phyloP scores from a whole-genome alignment of 2,113 vertebrate species.

The Ciconia maguari region DNA sequence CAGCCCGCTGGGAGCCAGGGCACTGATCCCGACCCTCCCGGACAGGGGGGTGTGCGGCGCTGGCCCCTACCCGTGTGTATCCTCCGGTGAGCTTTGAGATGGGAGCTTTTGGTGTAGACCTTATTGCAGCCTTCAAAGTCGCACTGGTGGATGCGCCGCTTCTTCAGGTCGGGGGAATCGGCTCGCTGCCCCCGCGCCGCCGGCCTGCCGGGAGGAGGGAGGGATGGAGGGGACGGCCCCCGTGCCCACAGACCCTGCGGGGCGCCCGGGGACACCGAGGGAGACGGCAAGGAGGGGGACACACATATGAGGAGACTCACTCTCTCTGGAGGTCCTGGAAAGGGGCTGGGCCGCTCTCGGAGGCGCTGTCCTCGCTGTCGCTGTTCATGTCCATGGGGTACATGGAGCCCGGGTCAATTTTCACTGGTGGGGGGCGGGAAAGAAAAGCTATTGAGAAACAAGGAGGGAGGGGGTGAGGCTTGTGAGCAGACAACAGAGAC shows the following conservation, averaged over 20 bases:
- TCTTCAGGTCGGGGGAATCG: conserved; percentile 88
- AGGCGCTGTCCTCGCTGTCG: conserved; percentile 74
- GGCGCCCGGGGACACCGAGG: neutral
- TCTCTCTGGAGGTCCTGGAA: conserved; percentile 71
- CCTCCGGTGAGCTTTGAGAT: conserved; percentile 93
- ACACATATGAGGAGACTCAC: conserved; percentile 43
- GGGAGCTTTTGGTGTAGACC: conserved; percentile 98
- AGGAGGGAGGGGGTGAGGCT: neutral
- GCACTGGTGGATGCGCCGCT: conserved; percentile 93
- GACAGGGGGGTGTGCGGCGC: neutral
- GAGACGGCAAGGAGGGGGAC: neutral
- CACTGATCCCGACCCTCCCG: neutral
- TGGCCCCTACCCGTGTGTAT: conserved; percentile 89
- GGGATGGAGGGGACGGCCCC: neutral
- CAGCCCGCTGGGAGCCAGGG: accelerated
- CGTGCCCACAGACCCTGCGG: accelerated
- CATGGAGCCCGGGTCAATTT: conserved; percentile 73
- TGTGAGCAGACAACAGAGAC: neutral
- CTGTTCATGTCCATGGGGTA: conserved; percentile 75
- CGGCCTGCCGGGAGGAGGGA: neutral
- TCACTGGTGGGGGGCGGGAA: conserved; percentile 62
- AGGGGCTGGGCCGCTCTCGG: conserved; percentile 62
- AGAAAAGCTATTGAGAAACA: conserved; percentile 4
- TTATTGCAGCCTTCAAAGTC: conserved; percentile 97
- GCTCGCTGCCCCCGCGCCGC: neutral